Percentiles rank a stretch among this genome's conserved stretches.
These are phyloP conservation scores for Pseudois nayaur DNA, from an alignment of 2,113 vertebrate genomes.

Conservation along the genomic window DNA sequence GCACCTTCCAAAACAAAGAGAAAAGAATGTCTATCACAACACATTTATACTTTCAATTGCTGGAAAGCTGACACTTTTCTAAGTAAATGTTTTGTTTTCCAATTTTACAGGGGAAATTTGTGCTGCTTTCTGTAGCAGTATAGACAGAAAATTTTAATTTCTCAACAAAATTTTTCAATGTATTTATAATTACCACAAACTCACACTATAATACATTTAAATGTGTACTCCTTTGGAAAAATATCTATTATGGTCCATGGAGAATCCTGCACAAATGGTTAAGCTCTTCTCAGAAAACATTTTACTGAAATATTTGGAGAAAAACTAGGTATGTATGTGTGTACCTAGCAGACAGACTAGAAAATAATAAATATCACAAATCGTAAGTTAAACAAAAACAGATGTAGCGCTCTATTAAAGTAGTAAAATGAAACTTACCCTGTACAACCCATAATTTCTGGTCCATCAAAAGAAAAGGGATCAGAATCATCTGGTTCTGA, in stretches of 20 bases:
- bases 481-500: slow-evolving; percentile 97
- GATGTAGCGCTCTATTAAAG: not conserved
- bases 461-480: slow-evolving; percentile 98
- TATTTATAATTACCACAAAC: not conserved
- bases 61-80: not conserved
- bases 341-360: not conserved
- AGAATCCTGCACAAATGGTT: not conserved
- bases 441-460: slow-evolving; percentile 98
- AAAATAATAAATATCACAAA: not conserved
- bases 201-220: not conserved
- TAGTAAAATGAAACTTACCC: slow-evolving; percentile 84
- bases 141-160: not conserved
- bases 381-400: not conserved
- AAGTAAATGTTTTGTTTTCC: not conserved
- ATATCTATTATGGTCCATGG: not conserved
- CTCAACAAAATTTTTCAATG: not conserved
- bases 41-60: not conserved
- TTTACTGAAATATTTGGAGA: not conserved
- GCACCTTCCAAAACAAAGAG: slow-evolving; percentile 82
- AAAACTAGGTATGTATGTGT: not conserved
- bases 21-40: not conserved
- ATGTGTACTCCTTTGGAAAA: not conserved
- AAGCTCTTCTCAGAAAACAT: not conserved
- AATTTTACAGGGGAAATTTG: not conserved
- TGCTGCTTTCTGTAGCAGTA: not conserved